phyloP scores from a whole-genome alignment of 2,797 vertebrate species.

The Tokudaia muenninki region DNA sequence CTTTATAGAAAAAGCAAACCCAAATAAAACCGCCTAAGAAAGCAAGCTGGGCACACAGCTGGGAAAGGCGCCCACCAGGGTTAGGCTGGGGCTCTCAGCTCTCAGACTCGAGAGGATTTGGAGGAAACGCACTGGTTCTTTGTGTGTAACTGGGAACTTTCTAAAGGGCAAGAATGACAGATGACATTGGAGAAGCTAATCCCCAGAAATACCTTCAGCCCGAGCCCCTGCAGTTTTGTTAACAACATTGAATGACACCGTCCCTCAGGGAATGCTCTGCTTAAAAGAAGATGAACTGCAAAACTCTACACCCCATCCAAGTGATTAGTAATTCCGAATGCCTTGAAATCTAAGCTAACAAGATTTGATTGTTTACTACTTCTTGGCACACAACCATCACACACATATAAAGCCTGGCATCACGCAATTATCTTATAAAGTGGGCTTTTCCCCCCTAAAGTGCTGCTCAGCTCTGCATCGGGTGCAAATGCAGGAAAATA shows the following conservation, averaged over 20 bases:
- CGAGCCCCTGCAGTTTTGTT: neutral
- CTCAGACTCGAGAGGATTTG: constrained; percentile 6
- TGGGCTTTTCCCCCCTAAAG: neutral
- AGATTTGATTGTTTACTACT: constrained; percentile 60
- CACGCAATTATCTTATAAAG: constrained; percentile 51
- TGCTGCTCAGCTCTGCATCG: neutral
- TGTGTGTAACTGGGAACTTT: constrained; percentile 30
- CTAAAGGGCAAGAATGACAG: constrained; percentile 24
- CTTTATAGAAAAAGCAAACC: constrained; percentile 58
- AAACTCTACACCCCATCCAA: constrained; percentile 4
- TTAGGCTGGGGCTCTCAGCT: neutral
- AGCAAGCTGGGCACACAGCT: neutral
- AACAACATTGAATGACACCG: neutral
- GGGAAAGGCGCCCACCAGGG: neutral
- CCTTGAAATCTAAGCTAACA: constrained; percentile 34
- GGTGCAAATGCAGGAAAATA: neutral
- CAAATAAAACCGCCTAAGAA: neutral
- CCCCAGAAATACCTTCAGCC: constrained; percentile 44
- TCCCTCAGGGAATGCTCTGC: constrained; percentile 24
- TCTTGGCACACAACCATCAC: constrained; percentile 9
- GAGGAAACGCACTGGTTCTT: neutral
- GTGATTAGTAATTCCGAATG: constrained; percentile 41
- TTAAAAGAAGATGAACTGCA: constrained; percentile 44
- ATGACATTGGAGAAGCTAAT: constrained; percentile 29
- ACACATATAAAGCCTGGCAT: constrained; percentile 6